Conservation (phyloP, 2,113 vertebrate genomes). For the Galeopterus variegatus region DNA sequence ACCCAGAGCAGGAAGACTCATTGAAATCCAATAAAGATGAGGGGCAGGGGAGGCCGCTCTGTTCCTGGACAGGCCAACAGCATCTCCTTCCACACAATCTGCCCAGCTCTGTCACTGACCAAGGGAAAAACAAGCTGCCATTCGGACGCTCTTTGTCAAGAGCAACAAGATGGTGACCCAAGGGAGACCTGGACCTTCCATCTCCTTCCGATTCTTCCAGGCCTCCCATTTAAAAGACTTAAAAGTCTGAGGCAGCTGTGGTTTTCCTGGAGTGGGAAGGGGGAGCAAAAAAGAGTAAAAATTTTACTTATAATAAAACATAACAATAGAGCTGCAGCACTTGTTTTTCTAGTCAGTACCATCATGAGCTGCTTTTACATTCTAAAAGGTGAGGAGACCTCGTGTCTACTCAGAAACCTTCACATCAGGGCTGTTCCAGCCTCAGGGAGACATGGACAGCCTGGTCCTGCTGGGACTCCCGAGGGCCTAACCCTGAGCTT, state of each 20-base stretch:
- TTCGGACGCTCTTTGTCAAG: neutral
- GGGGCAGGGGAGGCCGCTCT: rapidly evolving
- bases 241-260: neutral
- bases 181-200: neutral
- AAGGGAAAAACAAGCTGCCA: neutral
- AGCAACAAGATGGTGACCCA: conserved; percentile 22
- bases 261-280: neutral
- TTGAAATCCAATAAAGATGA: conserved; percentile 60
- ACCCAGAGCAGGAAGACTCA: conserved; percentile 56
- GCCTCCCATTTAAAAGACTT: neutral
- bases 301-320: conserved; percentile 8
- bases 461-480: neutral
- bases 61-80: conserved; percentile 29
- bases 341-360: neutral
- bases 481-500: neutral
- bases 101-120: rapidly evolving
- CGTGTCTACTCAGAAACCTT: neutral
- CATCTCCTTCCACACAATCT: rapidly evolving
- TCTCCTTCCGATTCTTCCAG: neutral
- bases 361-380: neutral
- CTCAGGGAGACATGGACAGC: rapidly evolving
- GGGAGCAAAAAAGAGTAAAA: neutral
- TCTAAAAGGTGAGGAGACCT: neutral
- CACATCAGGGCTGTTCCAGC: neutral
- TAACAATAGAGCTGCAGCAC: neutral